Evolutionary conservation across 1,140 invertebrate species (phyloP).

Genomic region (Zaprionus capensis): DNA sequence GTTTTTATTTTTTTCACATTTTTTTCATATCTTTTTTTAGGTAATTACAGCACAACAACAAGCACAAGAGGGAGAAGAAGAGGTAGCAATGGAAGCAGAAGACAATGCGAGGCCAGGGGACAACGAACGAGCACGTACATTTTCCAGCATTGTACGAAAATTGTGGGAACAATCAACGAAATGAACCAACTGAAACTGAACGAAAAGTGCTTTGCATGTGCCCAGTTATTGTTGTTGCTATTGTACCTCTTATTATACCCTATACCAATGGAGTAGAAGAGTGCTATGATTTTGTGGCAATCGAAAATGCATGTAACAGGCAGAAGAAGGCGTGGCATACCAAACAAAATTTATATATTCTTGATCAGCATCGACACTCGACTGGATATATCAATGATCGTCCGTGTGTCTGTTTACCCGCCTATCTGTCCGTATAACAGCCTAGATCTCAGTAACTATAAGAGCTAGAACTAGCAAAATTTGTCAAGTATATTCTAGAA

Average conservation of each 20-base stretch:
- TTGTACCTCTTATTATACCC: conserved; percentile 18
- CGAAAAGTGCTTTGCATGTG: conserved; percentile 74
- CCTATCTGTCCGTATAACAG: no score
- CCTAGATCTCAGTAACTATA: no score
- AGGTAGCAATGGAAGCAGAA: neutral
- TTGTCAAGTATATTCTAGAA: no score
- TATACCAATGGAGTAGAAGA: no score
- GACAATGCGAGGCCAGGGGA: conserved; percentile 45
- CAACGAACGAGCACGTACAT: conserved; percentile 68
- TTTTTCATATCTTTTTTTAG: conserved; percentile 47
- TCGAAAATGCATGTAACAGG: no score
- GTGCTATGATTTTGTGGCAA: no score
- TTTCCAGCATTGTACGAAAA: conserved; percentile 80
- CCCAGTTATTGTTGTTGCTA: conserved; percentile 31
- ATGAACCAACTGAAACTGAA: conserved; percentile 52
- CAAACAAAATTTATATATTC: no score
- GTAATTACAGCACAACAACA: conserved; percentile 71
- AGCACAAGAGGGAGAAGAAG: neutral
- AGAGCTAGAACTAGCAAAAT: no score
- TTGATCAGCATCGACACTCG: no score
- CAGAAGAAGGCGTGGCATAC: no score
- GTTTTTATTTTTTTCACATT: conserved; percentile 38
- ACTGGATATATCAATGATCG: no score
- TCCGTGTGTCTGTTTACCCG: no score
- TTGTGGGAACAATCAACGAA: conserved; percentile 81